These are phyloP conservation scores for Papilio aristodemus DNA, from an alignment of 1,140 invertebrate genomes.

Conservation along the genomic window DNA sequence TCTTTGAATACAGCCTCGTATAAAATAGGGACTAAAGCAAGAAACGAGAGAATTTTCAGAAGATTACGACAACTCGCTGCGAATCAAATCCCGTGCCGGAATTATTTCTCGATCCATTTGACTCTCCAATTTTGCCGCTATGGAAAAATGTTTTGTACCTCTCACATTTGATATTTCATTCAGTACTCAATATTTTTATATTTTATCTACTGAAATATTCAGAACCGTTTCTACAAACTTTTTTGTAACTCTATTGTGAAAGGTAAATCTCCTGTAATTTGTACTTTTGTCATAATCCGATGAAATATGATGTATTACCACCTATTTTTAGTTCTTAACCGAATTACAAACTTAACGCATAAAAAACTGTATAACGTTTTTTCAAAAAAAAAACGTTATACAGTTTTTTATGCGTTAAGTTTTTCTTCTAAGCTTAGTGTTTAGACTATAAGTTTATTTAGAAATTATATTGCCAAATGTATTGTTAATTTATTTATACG, in stretches of 20 bases:
- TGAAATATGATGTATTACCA: too few relatives aligned
- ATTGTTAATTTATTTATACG: too few relatives aligned
- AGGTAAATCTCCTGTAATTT: too few relatives aligned
- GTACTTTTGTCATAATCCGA: too few relatives aligned
- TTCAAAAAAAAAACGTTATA: too few relatives aligned
- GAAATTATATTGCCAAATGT: too few relatives aligned
- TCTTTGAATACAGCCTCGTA: slow-evolving; percentile 10
- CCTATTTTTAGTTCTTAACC: too few relatives aligned
- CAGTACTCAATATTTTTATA: slow-evolving; percentile 9
- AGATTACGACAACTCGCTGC: slow-evolving; percentile 30
- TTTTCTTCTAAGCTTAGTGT: too few relatives aligned
- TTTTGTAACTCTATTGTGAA: neutral
- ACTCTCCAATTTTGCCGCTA: slow-evolving; percentile 28
- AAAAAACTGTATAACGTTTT: too few relatives aligned
- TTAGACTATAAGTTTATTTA: too few relatives aligned
- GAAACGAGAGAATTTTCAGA: slow-evolving; percentile 24
- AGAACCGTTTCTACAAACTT: neutral
- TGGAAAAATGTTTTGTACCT: slow-evolving; percentile 21
- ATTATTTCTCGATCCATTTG: slow-evolving; percentile 29
- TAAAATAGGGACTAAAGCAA: slow-evolving; percentile 9
- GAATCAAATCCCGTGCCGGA: slow-evolving; percentile 29
- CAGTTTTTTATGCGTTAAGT: too few relatives aligned
- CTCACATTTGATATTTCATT: slow-evolving; percentile 28
- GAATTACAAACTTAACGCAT: too few relatives aligned
- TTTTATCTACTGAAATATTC: neutral